Conservation (phyloP, 2,797 vertebrate genomes). For the Micrastur ruficollis region DNA sequence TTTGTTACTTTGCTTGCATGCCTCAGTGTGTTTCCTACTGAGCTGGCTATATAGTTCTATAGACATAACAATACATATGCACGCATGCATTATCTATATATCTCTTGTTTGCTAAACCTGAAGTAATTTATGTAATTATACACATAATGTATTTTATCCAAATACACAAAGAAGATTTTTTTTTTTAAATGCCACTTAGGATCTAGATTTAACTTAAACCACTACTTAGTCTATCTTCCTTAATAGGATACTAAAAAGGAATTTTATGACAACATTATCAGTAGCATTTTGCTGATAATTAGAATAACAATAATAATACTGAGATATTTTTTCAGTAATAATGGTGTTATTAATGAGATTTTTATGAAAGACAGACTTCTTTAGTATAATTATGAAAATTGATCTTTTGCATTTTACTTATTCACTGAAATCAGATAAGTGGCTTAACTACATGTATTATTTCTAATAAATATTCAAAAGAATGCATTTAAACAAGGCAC, state of each 20-base stretch:
- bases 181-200: conserved; percentile 75
- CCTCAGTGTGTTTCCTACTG: neutral
- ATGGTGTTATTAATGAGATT: conserved; percentile 87
- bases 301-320: conserved; percentile 86
- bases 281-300: conserved; percentile 83
- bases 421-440: conserved; percentile 88
- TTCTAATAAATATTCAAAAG: conserved; percentile 89
- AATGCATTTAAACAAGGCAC: conserved; percentile 87
- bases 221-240: conserved; percentile 77
- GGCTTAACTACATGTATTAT: conserved; percentile 89
- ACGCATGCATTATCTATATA: neutral
- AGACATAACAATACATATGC: neutral
- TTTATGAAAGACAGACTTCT: conserved; percentile 87
- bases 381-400: conserved; percentile 87
- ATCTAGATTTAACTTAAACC: conserved; percentile 79
- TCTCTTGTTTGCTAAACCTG: conserved; percentile 72
- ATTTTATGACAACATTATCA: conserved; percentile 85
- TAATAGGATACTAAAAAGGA: conserved; percentile 80
- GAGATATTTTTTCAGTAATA: conserved; percentile 83
- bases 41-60: neutral
- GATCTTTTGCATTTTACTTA: conserved; percentile 87
- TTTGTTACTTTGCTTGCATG: neutral
- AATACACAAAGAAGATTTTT: conserved; percentile 75
- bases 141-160: conserved; percentile 75
- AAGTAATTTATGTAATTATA: conserved; percentile 73